Base-by-base conservation (phyloP, 2,113 vertebrate species). In the Choloepus hoffmanni region DNA sequence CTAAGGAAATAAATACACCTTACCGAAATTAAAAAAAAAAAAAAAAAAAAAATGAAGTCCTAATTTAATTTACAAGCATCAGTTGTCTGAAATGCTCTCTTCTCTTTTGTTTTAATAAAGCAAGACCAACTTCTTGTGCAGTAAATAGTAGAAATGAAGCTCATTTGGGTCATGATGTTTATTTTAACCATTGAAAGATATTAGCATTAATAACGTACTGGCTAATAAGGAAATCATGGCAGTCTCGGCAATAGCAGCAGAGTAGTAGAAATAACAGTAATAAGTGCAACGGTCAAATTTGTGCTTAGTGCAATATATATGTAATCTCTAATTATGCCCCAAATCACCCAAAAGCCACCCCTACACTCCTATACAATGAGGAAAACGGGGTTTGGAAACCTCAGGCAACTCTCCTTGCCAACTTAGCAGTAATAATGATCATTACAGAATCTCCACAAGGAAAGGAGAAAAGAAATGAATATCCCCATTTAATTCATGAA, bases 1-100 rank as follows among this genome's bases (percentile, higher is more conserved):
- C 43, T 86, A 93, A 76, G 84, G 86, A 97, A 95, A 90, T 73
- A 76, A 88, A 96, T 40, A 45, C 7, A 58, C 14, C 73, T 86
- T 45, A 89, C 30, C 50, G 60, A 91, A 89, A 73, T 67, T 82
- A 36, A 88, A 85, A 93, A 89, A 36, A 36, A 36, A 36, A 36
- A 88, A 85, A 93, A 86, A 40, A 89, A 85, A 93, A 89, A 62
- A 15, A 21, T 60, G 40, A 88, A 78, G 58, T 33, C 24, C 62
- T 65, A 55, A 93, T 82, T 73, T 85, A 88, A 83, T 92, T 85
- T 81, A 85, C 6, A 94, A 83, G 18, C 43, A 86, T 36, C 36
- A 11, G 15, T 18, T 89, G 83, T 89, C 26, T 83, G 26, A 94
- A 94, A 94, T 63, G 55, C 24, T 94, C 50, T 73, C n/a, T 95